Base-by-base conservation (phyloP, 1,140 invertebrate genomes). In the Ericerus pela region DNA sequence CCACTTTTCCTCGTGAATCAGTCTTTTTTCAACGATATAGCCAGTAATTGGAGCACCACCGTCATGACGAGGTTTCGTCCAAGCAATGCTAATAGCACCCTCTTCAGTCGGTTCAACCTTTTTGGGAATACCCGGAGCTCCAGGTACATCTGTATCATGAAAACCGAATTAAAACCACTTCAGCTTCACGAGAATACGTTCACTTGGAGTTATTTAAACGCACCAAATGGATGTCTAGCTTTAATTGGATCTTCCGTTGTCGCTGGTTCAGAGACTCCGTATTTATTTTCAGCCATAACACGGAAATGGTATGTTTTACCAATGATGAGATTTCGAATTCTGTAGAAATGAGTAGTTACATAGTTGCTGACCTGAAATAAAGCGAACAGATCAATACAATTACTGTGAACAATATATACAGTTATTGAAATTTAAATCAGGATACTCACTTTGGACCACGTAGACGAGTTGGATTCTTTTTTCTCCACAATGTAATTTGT, bases 401-500 rank as follows among this genome's bases (percentile, higher is more conserved):
- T 14, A 8, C 22, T 36, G 22, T 6, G 2, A 55, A 18, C 30
- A 47, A 43, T 20, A 43, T n/a, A 30, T 18, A 8, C 12, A 27
- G 5, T 16, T 8, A 24, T 30, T 54, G 22, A 20, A 24, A 31
- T 31, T 41, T 14, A 43, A 52, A 54, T 36, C 14, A 43, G 37
- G 29, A n/a, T 12, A 10, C 51, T 38, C 60, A 84, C 79, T 69
- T 92, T 92, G 1, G 80, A 79, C 92, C 93, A 96, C 24, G 82
- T 83, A 4, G 77, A 75, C 11, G 83, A 77, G 59, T 79, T 78
- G 4, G 81, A 76, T 73, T 96, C 94, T 60, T 82, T 84, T 72
- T 89, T 96, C 70, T 99, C 96, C 52, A 99, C 80, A 38, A 96
- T 83, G 67, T 99, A 99, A 66, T 97, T 98, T 3, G 89, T 94